Conservation (phyloP, 1,140 invertebrate genomes). For the Drosophila subpulchrella region DNA sequence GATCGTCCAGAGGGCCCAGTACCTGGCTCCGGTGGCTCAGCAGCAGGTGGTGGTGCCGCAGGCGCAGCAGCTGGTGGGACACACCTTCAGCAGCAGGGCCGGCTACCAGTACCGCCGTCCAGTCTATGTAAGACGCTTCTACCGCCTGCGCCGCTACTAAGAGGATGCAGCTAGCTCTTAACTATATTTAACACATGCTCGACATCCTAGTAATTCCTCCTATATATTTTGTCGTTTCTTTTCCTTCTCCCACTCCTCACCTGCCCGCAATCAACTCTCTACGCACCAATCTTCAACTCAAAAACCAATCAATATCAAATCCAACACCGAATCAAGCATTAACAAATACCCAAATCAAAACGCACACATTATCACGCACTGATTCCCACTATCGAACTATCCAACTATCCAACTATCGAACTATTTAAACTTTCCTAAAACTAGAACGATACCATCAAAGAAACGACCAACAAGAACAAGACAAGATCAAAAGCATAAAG, state of each 20-base stretch:
- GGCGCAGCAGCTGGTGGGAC: conserved; percentile 63
- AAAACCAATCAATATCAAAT: conserved; percentile 14
- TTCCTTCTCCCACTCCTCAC: conserved; percentile 48
- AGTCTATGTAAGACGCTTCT: conserved; percentile 81
- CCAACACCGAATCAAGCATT: conserved; percentile 59
- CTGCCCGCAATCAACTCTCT: conserved; percentile 47
- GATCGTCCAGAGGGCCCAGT: conserved; percentile 62
- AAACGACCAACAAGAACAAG: conserved; percentile 40
- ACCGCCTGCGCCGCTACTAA: conserved; percentile 79
- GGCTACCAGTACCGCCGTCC: conserved; percentile 80
- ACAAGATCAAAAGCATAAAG: conserved; percentile 64
- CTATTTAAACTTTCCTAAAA: conserved; percentile 45
- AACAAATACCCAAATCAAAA: conserved; percentile 42
- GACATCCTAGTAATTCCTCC: conserved; percentile 41
- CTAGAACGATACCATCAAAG: conserved; percentile 52
- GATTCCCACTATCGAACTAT: conserved; percentile 26
- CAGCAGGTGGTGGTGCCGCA: conserved; percentile 18
- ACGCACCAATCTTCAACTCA: conserved; percentile 33
- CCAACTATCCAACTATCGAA: conserved; percentile 52
- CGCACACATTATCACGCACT: conserved; percentile 56
- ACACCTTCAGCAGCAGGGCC: conserved; percentile 63
- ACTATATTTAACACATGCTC: conserved; percentile 72
- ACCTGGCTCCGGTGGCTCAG: conserved; percentile 36
- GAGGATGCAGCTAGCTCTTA: conserved; percentile 57
- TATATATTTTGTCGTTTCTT: conserved; percentile 55